Conservation (phyloP, 2,888 invertebrate species). For the Coleophora deauratella region DNA sequence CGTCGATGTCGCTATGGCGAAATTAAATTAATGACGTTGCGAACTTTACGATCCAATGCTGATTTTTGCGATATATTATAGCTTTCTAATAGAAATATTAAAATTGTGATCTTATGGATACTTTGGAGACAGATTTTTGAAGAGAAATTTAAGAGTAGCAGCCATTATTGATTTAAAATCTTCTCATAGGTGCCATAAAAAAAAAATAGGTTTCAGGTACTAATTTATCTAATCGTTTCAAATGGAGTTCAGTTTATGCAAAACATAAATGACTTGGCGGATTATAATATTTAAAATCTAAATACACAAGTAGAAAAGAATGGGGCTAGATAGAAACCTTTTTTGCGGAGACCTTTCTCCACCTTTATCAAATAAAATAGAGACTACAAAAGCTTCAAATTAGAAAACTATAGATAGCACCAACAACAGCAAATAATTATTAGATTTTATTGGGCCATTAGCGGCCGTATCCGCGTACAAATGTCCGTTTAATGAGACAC, state of each 20-base stretch:
- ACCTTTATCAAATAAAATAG: too few species aligned
- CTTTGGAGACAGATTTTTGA: too few species aligned
- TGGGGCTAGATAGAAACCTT: slow-evolving; percentile 14
- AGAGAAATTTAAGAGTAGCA: too few species aligned
- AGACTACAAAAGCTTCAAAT: slow-evolving; percentile 29
- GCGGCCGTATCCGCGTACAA: slow-evolving; percentile 47
- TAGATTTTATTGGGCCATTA: slow-evolving; percentile 27
- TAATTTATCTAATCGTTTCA: too few species aligned
- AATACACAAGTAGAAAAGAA: too few species aligned
- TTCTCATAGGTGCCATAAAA: too few species aligned
- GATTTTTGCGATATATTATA: not conserved
- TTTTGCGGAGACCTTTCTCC: too few species aligned
- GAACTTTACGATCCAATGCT: slow-evolving; percentile 1
- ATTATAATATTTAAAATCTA: too few species aligned
- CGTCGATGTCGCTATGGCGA: slow-evolving; percentile 34
- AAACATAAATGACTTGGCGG: too few species aligned
- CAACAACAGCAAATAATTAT: slow-evolving; percentile 34
- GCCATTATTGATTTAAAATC: too few species aligned
- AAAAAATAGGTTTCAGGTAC: too few species aligned
- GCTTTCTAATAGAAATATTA: slow-evolving; percentile 4
- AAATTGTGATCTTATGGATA: slow-evolving; percentile 2
- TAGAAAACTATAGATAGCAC: slow-evolving; percentile 35
- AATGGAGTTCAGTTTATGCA: too few species aligned
- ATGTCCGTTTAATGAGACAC: slow-evolving; percentile 44
- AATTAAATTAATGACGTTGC: slow-evolving; percentile 21